These are phyloP conservation scores for Diglossa cyanea DNA, from an alignment of 2,797 vertebrate genomes.

Conservation along the genomic window DNA sequence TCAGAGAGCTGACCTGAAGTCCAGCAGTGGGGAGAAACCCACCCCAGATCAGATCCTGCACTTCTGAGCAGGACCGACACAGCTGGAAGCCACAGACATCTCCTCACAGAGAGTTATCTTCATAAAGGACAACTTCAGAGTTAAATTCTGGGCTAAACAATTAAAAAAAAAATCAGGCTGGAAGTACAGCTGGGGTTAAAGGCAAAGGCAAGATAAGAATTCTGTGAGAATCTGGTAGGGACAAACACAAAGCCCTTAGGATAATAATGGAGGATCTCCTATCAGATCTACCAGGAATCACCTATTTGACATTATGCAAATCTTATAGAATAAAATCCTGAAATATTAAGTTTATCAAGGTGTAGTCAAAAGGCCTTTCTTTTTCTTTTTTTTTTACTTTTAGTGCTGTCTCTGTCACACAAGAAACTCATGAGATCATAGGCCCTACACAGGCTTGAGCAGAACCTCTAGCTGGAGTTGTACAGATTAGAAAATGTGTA, in stretches of 20 bases:
- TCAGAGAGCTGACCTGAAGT: not conserved
- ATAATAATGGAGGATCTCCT: not conserved
- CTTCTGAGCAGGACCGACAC: not conserved
- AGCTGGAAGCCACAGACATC: not conserved
- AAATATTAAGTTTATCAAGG: not conserved
- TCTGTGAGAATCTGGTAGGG: not conserved
- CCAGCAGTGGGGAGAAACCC: not conserved
- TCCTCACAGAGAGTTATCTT: not conserved
- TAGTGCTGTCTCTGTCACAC: not conserved
- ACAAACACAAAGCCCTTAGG: not conserved
- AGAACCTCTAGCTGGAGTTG: not conserved
- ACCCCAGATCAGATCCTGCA: not conserved
- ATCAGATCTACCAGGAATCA: not conserved
- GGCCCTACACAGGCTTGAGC: not conserved
- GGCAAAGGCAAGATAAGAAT: not conserved
- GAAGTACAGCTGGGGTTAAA: not conserved
- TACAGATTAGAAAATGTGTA: not conserved
- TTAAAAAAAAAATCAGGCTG: not conserved
- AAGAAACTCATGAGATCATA: rapidly evolving
- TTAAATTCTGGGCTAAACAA: not conserved
- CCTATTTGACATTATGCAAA: not conserved
- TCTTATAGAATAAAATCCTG: not conserved
- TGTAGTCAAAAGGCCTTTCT: not conserved
- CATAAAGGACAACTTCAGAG: not conserved
- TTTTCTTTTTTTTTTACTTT: not conserved